Conservation (phyloP, 2,797 vertebrate genomes). For the Morelia viridis region DNA sequence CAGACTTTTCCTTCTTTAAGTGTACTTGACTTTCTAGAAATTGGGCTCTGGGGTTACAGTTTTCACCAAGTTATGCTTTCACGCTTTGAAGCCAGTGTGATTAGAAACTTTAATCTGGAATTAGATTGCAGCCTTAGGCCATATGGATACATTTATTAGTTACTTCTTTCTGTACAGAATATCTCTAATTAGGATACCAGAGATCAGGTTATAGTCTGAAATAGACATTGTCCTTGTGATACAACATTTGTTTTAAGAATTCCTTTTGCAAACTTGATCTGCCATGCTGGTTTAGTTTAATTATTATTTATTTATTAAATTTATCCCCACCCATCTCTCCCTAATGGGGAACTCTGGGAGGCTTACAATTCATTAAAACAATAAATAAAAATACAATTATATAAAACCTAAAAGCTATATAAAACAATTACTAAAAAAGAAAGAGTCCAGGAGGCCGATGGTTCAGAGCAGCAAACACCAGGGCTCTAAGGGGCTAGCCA, state of each 20-base stretch:
- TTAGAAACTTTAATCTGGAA: not conserved
- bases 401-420: no score
- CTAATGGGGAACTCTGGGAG: no score
- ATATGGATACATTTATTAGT: not conserved
- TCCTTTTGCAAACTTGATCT: conserved; percentile 4
- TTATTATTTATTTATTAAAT: not conserved
- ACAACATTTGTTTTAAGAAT: not conserved
- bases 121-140: not conserved
- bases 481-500: no score
- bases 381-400: no score
- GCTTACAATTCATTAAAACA: no score
- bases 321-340: no score
- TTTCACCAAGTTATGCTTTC: not conserved
- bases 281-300: not conserved
- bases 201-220: conserved; percentile 1
- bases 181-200: not conserved
- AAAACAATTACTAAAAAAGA: no score
- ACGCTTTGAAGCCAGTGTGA: not conserved
- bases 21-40: conserved; percentile 1
- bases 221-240: not conserved
- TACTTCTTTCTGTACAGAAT: conserved; percentile 7
- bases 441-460: no score
- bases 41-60: not conserved
- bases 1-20: conserved; percentile 6
- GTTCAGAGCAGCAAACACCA: no score